These are phyloP conservation scores for Lydus trimaculatus DNA, from an alignment of 2,888 invertebrate species.

Conservation along the genomic window DNA sequence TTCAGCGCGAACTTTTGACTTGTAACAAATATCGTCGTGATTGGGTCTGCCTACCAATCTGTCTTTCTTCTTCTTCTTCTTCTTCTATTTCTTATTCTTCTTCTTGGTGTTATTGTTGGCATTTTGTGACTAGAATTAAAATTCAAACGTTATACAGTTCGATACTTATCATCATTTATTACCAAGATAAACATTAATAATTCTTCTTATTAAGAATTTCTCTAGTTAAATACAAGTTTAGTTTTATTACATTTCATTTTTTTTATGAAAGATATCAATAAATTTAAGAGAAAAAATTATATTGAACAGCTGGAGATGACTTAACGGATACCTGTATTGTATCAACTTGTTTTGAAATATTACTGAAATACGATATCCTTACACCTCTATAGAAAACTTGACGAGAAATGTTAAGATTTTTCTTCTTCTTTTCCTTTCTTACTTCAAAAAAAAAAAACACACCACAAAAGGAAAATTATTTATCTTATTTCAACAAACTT, in stretches of 20 bases:
- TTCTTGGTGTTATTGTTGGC: not conserved
- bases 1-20: conserved; percentile 28
- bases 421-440: not conserved
- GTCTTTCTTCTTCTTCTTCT: not conserved
- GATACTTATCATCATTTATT: conserved; percentile 5
- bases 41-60: conserved; percentile 31
- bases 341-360: conserved; percentile 9
- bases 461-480: not conserved
- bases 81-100: not conserved
- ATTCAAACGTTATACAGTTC: conserved; percentile 1
- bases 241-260: not conserved
- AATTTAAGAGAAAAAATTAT: not conserved
- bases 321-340: conserved; percentile 10
- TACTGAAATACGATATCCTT: not conserved
- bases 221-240: not conserved
- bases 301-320: conserved; percentile 7
- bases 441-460: not conserved
- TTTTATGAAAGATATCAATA: not conserved
- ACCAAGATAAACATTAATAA: not conserved
- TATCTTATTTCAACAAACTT: conserved; percentile 13
- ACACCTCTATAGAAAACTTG: not conserved
- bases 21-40: conserved; percentile 27
- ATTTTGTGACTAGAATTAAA: not conserved
- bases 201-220: not conserved
- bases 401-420: not conserved